Base-by-base conservation (phyloP, 1,140 invertebrate genomes). In the Antheraea pernyi region DNA sequence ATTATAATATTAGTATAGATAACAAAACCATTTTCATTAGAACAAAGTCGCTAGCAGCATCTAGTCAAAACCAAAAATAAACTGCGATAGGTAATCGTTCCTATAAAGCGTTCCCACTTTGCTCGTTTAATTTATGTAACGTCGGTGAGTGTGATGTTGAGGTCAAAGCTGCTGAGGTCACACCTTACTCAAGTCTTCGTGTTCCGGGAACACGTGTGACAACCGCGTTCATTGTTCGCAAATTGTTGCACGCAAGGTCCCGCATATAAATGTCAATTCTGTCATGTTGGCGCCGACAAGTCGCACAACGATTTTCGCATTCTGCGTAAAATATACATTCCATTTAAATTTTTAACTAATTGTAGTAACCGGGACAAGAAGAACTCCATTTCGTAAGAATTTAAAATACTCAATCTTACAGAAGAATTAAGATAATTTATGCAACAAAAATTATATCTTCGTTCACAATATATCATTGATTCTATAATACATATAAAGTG, bases 201-300 rank as follows among this genome's bases (percentile, higher is more conserved):
- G 82, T 90, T 88, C 86, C 86, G 86, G 88, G 86, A 88, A 80
- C 79, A 81, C 74, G 78, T 78, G 79, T 83, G 82, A 86, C 84
- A 86, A 73, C 79, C 77, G 69, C 62, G 64, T 73, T 79, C 82
- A 89, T 89, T 89, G 87, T 89, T 88, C 87, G 85, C 84, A 88
- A 89, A 87, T 89, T 84, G 84, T 79, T 80, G 68, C 76, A 74
- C 76, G 79, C 86, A 90, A 90, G 86, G 85, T 84, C 82, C 77
- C 10, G n/a, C 65, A 53, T 83, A 80, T 87, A 90, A 90, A 90
- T 90, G 86, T 86, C 86, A 90, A 72, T 78, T 48, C n/a, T 36
- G 80, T 72, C 81, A 83, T 83, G 85, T 83, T 81, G 85, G 86
- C 88, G 86, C 83, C 82, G 77, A 73, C 77, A 65, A 18, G 13